phyloP scores from a whole-genome alignment of 2,888 invertebrate species.

The Strigamia crassipes region DNA sequence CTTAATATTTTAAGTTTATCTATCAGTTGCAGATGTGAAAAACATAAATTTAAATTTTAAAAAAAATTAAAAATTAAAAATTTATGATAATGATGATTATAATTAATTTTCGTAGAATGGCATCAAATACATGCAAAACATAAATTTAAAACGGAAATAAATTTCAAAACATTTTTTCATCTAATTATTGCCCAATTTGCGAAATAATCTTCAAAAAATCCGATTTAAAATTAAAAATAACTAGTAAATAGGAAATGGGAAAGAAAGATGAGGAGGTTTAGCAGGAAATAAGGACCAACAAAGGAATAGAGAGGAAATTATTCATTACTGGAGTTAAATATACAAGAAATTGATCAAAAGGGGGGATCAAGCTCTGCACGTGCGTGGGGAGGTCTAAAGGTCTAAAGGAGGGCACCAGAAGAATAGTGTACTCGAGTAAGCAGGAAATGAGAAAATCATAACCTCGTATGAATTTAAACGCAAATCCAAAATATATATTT shows the following conservation, averaged over 20 bases:
- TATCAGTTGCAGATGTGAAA: not conserved
- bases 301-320: not conserved
- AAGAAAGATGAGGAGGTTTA: not conserved
- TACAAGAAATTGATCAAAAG: not conserved
- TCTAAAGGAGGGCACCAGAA: not conserved
- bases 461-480: not conserved
- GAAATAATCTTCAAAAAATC: not conserved
- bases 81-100: no score
- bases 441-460: conserved; percentile 15
- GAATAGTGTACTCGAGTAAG: conserved; percentile 1
- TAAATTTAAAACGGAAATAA: no score
- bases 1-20: not conserved
- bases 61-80: no score
- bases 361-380: not conserved
- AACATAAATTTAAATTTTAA: not conserved
- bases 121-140: no score
- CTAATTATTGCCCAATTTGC: no score
- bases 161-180: no score
- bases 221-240: not conserved
- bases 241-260: not conserved
- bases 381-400: not conserved
- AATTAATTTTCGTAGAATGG: no score
- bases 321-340: not conserved
- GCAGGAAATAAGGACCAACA: not conserved
- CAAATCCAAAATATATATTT: not conserved